Base-by-base conservation (phyloP, 2,113 vertebrate species). In the Hippolais icterina region DNA sequence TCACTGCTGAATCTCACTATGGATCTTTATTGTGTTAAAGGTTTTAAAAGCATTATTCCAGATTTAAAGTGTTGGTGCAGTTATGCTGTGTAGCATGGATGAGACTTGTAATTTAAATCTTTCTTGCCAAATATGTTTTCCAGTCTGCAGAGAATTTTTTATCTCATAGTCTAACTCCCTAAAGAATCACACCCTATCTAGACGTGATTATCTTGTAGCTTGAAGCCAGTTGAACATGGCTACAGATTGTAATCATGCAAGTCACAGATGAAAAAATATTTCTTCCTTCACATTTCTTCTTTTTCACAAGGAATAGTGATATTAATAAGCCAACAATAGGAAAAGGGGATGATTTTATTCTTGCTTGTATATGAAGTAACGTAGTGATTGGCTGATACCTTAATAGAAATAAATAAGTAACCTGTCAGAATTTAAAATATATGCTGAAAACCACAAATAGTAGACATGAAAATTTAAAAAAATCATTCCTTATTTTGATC, bases 41-140 rank as follows among this genome's bases (percentile, higher is more conserved):
- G 10, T 79, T 95, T 92, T 64, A 74, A 86, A 88, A 86, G 8
- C 31, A 17, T 68, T 69, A 88, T 76, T 89, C 39, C 60, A 74
- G 39, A 71, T 75, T 76, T 74, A 52, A 94, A 85, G 21, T 49
- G 35, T 59, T 59, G 79, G 41, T 88, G 64, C 46, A 59, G 41
- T 71, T 90, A 52, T 60, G 52, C 44, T 89, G 9, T 41, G 76
- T 54, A 90, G 83, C 80, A 61, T 20, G 37, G 91, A 77, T 70
- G 85, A 93, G 69, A 87, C 18, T 56, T 83, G 21, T 71, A 86
- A 95, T 91, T 77, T 85, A 89, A 95, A 92, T 95, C 35, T 90
- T 97, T 94, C 61, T 96, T 91, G n/a, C 71, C 41, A 92, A 92
- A 78, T 92, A n/a, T 20, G 31, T 91, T 91, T 96, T 92, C 54